A percentile compares a stretch with the other conserved stretches of the same genome.
Evolutionary conservation across 2,888 invertebrate genomes (phyloP).

Genomic region (Plagiodera versicolora): DNA sequence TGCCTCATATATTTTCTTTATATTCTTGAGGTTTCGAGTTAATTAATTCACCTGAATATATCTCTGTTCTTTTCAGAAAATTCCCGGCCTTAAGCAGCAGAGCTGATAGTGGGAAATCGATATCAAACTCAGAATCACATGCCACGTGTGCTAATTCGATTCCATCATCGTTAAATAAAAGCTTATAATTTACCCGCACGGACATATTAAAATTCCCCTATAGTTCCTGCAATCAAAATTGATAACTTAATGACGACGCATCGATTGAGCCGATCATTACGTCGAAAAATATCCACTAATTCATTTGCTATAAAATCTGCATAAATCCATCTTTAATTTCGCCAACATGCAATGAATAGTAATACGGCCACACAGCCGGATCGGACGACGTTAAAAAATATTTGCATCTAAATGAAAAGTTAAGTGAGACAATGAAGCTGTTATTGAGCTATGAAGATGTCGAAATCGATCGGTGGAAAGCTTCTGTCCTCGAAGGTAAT

Average conservation of each 20-base stretch:
- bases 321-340: conserved; percentile 31
- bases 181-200: too few relatives aligned
- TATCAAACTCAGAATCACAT: too few relatives aligned
- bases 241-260: conserved; percentile 28
- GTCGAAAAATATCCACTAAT: conserved; percentile 16
- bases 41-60: too few relatives aligned
- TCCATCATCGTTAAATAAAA: too few relatives aligned
- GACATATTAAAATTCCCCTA: conserved; percentile 15
- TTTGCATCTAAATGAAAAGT: conserved; percentile 35
- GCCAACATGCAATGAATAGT: conserved; percentile 25
- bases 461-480: conserved; percentile 20
- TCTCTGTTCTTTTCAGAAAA: too few relatives aligned
- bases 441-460: conserved; percentile 27
- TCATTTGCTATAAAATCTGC: conserved; percentile 30
- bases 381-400: conserved; percentile 32
- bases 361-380: conserved; percentile 31
- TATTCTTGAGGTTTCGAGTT: too few relatives aligned
- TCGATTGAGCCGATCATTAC: conserved; percentile 16
- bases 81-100: too few relatives aligned
- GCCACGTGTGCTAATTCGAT: too few relatives aligned
- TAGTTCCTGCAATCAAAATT: conserved; percentile 21
- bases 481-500: conserved; percentile 19
- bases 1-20: too few relatives aligned
- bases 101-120: too few relatives aligned
- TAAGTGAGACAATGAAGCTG: conserved; percentile 29